Evolutionary conservation across 1,140 invertebrate species (phyloP).

Genomic region (Eupristina koningsbergeri): DNA sequence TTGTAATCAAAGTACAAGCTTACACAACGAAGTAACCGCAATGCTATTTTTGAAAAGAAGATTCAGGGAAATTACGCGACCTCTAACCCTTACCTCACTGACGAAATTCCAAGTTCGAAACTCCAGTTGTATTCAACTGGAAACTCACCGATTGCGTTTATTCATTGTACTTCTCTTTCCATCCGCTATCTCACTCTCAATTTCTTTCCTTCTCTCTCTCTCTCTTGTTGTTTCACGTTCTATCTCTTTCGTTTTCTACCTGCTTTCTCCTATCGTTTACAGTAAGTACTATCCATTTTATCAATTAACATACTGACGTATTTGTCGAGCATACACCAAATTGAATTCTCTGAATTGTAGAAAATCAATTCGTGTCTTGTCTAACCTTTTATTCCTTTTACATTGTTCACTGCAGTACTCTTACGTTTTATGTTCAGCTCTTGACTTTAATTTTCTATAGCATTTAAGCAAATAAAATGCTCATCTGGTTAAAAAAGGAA

Average conservation of each 20-base stretch:
- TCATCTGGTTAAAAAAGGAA: too few relatives aligned
- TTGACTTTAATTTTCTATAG: too few relatives aligned
- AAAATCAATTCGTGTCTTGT: not conserved
- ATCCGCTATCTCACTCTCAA: not conserved
- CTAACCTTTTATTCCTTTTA: not conserved
- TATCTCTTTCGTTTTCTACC: not conserved
- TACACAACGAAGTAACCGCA: constrained; percentile 45
- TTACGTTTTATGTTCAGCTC: too few relatives aligned
- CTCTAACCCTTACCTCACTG: too few relatives aligned
- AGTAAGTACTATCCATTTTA: constrained; percentile 30
- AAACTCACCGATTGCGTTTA: constrained; percentile 44
- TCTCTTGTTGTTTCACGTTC: not conserved
- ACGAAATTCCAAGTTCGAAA: not conserved
- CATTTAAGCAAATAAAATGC: too few relatives aligned
- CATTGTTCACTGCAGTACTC: not conserved
- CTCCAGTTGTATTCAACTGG: constrained; percentile 37
- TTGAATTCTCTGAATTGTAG: not conserved
- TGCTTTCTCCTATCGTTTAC: constrained; percentile 8
- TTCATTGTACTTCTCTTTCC: constrained; percentile 21
- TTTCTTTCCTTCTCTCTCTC: not conserved
- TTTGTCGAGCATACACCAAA: constrained; percentile 7
- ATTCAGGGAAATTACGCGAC: constrained; percentile 36
- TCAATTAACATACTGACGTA: constrained; percentile 31
- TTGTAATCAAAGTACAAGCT: constrained; percentile 41
- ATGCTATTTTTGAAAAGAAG: constrained; percentile 49